Conservation (phyloP, 2,888 invertebrate species). For the Plagiodera versicolora region DNA sequence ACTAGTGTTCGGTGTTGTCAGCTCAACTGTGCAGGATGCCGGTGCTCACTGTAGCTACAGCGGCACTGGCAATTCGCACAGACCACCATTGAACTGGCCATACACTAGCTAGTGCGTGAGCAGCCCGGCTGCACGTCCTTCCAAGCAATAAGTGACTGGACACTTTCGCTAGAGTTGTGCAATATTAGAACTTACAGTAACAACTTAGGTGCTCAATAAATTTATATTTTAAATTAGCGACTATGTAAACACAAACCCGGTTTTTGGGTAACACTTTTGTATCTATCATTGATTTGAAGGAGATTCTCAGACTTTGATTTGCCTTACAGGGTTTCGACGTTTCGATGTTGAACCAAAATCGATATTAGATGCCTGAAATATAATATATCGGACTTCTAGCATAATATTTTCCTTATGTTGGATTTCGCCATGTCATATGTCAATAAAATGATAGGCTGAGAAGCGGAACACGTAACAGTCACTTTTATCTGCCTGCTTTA, state of each 20-base stretch:
- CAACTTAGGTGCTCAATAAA: conserved; percentile 56
- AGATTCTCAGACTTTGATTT: too few relatives aligned
- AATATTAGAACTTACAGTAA: conserved; percentile 55
- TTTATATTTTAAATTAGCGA: conserved; percentile 38
- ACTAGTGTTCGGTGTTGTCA: conserved; percentile 59
- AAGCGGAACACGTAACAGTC: too few relatives aligned
- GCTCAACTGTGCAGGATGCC: conserved; percentile 43
- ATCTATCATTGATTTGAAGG: not conserved
- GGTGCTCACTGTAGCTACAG: conserved; percentile 42
- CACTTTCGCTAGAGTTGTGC: conserved; percentile 55
- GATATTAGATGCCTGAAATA: too few relatives aligned
- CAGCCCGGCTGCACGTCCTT: conserved; percentile 7
- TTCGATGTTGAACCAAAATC: too few relatives aligned
- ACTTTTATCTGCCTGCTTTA: too few relatives aligned
- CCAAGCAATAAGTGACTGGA: conserved; percentile 48
- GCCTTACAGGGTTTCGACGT: too few relatives aligned
- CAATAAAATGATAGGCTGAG: too few relatives aligned
- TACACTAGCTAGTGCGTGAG: conserved; percentile 41
- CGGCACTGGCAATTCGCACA: conserved; percentile 42
- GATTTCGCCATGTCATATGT: too few relatives aligned
- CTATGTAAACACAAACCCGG: conserved; percentile 37
- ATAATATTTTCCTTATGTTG: not conserved
- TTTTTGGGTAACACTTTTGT: conserved; percentile 39
- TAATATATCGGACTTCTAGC: not conserved
- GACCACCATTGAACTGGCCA: conserved; percentile 40